Conservation (phyloP, 2,888 invertebrate genomes). For the Orthosia cruda region DNA sequence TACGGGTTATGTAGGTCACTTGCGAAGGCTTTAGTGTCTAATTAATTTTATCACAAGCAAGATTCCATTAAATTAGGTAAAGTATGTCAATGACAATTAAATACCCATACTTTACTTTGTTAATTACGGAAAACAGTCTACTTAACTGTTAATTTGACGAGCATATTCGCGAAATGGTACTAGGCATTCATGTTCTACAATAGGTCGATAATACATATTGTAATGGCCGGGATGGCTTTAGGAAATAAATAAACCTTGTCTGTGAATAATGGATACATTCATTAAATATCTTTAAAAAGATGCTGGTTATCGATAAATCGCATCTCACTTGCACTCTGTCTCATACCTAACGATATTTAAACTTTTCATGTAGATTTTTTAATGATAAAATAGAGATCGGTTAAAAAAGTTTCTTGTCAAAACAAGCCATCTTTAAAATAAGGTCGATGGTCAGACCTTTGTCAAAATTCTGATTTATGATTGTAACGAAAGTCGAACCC, state of each 20-base stretch:
- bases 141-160: background rate
- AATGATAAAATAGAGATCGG: background rate
- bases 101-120: background rate
- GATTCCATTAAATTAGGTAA: background rate
- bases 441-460: background rate
- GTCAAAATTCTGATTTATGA: conserved; percentile 14
- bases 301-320: conserved; percentile 19
- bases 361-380: background rate
- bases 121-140: background rate
- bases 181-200: conserved; percentile 5
- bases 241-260: conserved; percentile 35
- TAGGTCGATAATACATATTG: conserved; percentile 5
- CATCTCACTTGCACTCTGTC: conserved; percentile 6
- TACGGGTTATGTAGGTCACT: conserved; percentile 7
- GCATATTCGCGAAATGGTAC: background rate
- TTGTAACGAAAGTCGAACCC: background rate
- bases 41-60: background rate
- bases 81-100: conserved; percentile 21
- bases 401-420: background rate
- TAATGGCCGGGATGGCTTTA: background rate
- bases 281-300: conserved; percentile 39
- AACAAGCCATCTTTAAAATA: background rate
- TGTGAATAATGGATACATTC: conserved; percentile 18
- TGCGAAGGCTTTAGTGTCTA: background rate
- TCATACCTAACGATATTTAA: background rate